phyloP scores from a whole-genome alignment of 2,888 invertebrate genomes.

The Antheraea yamamai region DNA sequence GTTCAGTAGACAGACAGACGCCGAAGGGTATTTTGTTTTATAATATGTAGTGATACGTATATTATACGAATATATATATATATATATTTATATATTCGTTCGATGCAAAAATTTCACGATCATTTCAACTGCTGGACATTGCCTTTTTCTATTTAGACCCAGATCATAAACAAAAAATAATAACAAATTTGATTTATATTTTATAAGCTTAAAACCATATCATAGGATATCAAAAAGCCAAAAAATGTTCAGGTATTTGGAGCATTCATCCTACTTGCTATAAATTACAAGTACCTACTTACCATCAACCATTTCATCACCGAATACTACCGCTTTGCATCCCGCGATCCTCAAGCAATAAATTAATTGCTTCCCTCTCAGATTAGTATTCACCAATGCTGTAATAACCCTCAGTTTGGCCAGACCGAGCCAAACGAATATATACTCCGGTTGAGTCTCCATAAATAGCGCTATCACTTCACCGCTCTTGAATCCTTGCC shows the following conservation, averaged over 20 bases:
- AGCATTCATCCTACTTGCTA: background rate
- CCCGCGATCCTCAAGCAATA: slow-evolving; percentile 91
- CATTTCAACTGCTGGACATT: background rate
- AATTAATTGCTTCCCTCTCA: slow-evolving; percentile 88
- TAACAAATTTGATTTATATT: background rate
- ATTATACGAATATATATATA: too few relatives aligned
- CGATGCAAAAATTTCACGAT: background rate
- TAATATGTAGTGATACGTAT: too few relatives aligned
- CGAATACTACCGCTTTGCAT: slow-evolving; percentile 90
- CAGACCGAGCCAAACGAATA: slow-evolving; percentile 94
- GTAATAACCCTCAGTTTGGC: slow-evolving; percentile 91
- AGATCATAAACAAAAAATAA: background rate
- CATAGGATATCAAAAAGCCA: background rate
- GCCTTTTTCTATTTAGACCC: background rate
- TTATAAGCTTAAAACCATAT: background rate
- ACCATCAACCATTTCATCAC: slow-evolving; percentile 82
- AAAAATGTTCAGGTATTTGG: background rate
- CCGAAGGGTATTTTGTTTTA: too few relatives aligned
- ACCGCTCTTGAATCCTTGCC: slow-evolving; percentile 82
- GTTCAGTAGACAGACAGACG: too few relatives aligned
- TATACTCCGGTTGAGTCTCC: slow-evolving; percentile 94
- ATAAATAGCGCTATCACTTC: slow-evolving; percentile 94
- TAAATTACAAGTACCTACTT: slow-evolving; percentile 28
- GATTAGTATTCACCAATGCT: slow-evolving; percentile 94
- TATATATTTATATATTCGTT: too few relatives aligned